Percentiles rank a stretch among this genome's conserved stretches.
Conservation (phyloP, 2,113 vertebrate genomes). For the Tupaia tana region DNA sequence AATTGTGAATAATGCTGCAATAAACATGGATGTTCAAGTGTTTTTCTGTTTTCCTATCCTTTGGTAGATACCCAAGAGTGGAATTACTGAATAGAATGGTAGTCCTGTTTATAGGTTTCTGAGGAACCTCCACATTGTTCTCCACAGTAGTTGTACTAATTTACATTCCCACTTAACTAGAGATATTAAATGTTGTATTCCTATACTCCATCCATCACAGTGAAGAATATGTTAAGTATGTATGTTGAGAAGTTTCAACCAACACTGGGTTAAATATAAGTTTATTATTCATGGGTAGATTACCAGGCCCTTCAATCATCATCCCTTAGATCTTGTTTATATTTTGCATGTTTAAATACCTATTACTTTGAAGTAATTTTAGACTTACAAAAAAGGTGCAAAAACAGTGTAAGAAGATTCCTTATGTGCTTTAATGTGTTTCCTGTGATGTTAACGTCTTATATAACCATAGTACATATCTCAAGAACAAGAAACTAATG, state of each 20-base stretch:
- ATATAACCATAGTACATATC: background rate
- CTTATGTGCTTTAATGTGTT: background rate
- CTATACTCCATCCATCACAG: background rate
- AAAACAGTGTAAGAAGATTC: background rate
- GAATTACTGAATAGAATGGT: no score
- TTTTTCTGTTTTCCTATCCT: no score
- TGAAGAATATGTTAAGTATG: background rate
- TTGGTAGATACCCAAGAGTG: no score
- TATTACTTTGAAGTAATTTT: slow-evolving; percentile 7
- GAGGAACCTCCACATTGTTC: no score
- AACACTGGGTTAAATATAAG: background rate
- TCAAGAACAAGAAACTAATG: slow-evolving; percentile 22
- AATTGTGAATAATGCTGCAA: no score
- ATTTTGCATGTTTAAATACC: background rate
- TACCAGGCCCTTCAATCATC: background rate
- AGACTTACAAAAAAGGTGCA: background rate
- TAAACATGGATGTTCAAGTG: no score
- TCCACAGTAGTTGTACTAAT: no score
- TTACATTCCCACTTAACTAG: background rate
- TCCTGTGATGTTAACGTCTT: background rate
- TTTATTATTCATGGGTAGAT: background rate
- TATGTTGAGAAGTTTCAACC: background rate
- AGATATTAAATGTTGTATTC: background rate
- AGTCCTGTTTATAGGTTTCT: no score
- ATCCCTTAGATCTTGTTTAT: background rate